Percentiles rank a stretch among this genome's conserved stretches.
Conservation (phyloP, 1,140 invertebrate genomes). For the Bactericera cockerelli region DNA sequence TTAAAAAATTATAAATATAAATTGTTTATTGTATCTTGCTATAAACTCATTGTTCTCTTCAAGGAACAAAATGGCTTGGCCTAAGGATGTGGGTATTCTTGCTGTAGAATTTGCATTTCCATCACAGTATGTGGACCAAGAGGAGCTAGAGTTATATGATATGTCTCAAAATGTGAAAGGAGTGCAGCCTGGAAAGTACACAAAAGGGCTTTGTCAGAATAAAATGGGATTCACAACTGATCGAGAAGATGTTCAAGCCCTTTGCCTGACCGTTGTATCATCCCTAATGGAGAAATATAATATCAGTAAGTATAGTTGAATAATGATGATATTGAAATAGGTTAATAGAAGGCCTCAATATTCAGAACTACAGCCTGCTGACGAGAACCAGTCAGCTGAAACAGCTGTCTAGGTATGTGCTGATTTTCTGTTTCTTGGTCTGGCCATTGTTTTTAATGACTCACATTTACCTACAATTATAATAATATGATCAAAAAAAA, state of each 20-base stretch:
- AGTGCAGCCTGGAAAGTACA: constrained; percentile 83
- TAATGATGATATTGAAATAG: background rate
- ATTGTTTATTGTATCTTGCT: no score
- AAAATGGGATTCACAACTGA: constrained; percentile 96
- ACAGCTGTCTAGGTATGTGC: no score
- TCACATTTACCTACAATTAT: no score
- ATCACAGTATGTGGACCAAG: constrained; percentile 81
- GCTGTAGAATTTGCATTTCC: constrained; percentile 88
- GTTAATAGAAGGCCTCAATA: background rate
- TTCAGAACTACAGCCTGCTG: background rate
- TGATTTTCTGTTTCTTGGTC: no score
- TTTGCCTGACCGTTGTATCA: constrained; percentile 82
- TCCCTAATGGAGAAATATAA: constrained; percentile 57
- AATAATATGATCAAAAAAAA: no score
- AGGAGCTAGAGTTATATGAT: constrained; percentile 77
- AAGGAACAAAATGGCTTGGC: constrained; percentile 43
- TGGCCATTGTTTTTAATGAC: no score
- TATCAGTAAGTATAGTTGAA: constrained; percentile 19
- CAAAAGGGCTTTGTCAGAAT: constrained; percentile 82
- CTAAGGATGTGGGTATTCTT: constrained; percentile 79
- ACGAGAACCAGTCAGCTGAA: background rate
- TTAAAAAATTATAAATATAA: no score
- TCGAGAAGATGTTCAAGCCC: constrained; percentile 88
- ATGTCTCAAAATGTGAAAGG: constrained; percentile 27
- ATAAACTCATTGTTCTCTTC: no score